phyloP scores from a whole-genome alignment of 2,888 invertebrate genomes.

The Pristionchus exspectatus region DNA sequence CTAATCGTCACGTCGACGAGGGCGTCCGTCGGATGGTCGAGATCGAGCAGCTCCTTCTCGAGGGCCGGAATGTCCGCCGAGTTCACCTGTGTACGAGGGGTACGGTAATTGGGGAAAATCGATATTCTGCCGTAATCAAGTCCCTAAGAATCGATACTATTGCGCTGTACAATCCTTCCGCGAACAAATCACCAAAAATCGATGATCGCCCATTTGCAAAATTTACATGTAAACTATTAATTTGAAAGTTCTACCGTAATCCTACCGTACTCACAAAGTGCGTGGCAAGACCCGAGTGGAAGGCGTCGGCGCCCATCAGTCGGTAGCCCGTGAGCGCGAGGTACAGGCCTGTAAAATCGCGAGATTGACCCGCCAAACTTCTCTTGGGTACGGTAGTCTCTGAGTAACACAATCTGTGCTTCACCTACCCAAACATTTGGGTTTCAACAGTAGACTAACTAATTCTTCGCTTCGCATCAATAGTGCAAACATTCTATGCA shows the following conservation, averaged over 20 bases:
- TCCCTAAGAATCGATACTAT: too few species aligned
- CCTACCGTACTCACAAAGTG: conserved; percentile 83
- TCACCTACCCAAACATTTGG: too few species aligned
- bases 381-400: too few species aligned
- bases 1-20: conserved; percentile 57
- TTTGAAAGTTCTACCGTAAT: neutral
- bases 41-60: conserved; percentile 64
- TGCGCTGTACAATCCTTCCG: too few species aligned
- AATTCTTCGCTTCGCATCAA: too few species aligned
- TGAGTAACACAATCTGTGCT: too few species aligned
- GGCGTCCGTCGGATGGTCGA: conserved; percentile 61
- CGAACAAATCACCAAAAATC: too few species aligned
- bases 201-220: neutral
- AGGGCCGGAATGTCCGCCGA: conserved; percentile 67
- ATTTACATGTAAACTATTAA: neutral
- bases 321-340: conserved; percentile 91
- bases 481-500: too few species aligned
- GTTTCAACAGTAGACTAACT: too few species aligned
- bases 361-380: neutral
- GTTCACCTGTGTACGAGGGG: conserved; percentile 61
- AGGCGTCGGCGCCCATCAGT: conserved; percentile 87
- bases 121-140: neutral
- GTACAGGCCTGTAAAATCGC: conserved; percentile 84
- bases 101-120: conserved; percentile 45
- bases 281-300: conserved; percentile 92